Evolutionary conservation across 2,797 vertebrate species (phyloP).

Genomic region (Paratrypauchen microcephalus): DNA sequence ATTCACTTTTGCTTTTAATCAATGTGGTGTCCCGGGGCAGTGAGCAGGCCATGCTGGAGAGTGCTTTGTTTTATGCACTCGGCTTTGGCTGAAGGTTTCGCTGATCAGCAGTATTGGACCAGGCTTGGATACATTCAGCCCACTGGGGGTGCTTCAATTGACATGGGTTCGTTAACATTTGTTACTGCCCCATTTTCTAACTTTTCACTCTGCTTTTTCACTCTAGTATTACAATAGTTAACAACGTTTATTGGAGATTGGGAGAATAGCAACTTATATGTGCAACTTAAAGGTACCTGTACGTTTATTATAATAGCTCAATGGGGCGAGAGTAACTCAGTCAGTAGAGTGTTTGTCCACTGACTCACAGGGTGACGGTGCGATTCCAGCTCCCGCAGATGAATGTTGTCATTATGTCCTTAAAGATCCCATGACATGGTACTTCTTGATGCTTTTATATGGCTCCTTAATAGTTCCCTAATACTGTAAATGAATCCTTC

Average conservation of each 20-base stretch:
- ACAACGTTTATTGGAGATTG: not conserved
- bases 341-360: too few relatives aligned
- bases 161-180: conserved; percentile 16
- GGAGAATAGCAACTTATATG: not conserved
- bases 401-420: too few relatives aligned
- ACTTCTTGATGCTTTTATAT: too few relatives aligned
- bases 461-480: too few relatives aligned
- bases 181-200: conserved; percentile 8
- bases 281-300: too few relatives aligned
- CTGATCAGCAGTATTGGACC: conserved; percentile 67
- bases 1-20: conserved; percentile 59
- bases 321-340: too few relatives aligned
- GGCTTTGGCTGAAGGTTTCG: conserved; percentile 44
- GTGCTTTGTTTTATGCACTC: conserved; percentile 52
- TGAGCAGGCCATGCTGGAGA: conserved; percentile 33
- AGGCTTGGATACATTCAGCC: conserved; percentile 38
- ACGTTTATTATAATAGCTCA: too few relatives aligned
- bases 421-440: too few relatives aligned
- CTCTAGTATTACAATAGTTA: not conserved
- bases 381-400: too few relatives aligned
- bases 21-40: conserved; percentile 44
- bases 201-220: not conserved
- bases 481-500: too few relatives aligned
- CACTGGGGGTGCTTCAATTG: conserved; percentile 29
- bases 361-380: too few relatives aligned